Evolutionary conservation across 2,888 invertebrate species (phyloP).

Genomic region (Petrolisthes manimaculis): DNA sequence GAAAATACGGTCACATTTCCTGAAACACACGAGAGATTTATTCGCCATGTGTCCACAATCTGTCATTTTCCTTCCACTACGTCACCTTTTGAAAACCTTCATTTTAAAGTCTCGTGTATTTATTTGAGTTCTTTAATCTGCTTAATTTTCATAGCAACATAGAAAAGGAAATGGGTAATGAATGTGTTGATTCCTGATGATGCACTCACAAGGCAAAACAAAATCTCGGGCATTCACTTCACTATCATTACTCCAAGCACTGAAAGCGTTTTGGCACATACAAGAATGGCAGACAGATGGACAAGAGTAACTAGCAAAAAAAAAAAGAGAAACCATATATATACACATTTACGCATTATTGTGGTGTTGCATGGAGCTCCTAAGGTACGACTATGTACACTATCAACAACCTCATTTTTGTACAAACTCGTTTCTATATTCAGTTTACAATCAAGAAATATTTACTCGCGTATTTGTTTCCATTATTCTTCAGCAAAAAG

Average conservation of each 20-base stretch:
- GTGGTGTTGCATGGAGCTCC: constrained; percentile 51
- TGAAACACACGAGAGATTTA: no score
- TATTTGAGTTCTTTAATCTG: no score
- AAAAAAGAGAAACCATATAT: constrained; percentile 51
- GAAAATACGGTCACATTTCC: no score
- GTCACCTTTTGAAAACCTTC: no score
- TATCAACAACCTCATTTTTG: constrained; percentile 57
- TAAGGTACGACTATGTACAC: constrained; percentile 54
- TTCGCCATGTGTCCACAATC: no score
- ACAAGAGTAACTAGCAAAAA: constrained; percentile 57
- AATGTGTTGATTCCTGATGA: constrained; percentile 10
- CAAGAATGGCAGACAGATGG: constrained; percentile 56
- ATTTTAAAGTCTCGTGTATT: no score
- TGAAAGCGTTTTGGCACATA: constrained; percentile 59
- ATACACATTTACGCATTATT: constrained; percentile 56
- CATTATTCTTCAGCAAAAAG: constrained; percentile 40
- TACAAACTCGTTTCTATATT: constrained; percentile 46
- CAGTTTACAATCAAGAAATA: constrained; percentile 31
- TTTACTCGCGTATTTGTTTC: constrained; percentile 13
- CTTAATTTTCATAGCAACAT: background rate
- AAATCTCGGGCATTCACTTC: constrained; percentile 4
- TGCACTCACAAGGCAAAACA: constrained; percentile 8
- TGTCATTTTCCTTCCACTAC: no score
- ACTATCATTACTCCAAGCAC: constrained; percentile 31
- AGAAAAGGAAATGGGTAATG: constrained; percentile 2